phyloP scores from a whole-genome alignment of 2,888 invertebrate species.

The Drosophila robusta region DNA sequence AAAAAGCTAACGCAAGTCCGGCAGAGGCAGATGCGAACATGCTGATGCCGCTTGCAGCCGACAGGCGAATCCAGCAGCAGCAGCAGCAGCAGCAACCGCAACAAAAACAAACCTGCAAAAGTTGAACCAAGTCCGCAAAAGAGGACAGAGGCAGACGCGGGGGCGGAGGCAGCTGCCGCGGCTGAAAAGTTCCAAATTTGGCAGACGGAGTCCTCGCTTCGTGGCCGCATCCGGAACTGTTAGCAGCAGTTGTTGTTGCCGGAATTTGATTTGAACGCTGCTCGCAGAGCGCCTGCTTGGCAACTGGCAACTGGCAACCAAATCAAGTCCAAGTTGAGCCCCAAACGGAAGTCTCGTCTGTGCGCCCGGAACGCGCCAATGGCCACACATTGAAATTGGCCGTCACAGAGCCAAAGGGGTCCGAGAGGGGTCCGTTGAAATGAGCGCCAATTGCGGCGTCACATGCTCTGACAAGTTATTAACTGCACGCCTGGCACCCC shows the following conservation, averaged over 20 bases:
- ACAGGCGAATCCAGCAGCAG: slow-evolving; percentile 40
- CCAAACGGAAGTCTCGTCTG: slow-evolving; percentile 25
- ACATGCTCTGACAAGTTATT: slow-evolving; percentile 65
- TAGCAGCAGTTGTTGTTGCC: slow-evolving; percentile 45
- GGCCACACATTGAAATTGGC: slow-evolving; percentile 63
- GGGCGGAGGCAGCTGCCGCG: slow-evolving; percentile 17
- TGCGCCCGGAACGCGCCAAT: slow-evolving; percentile 26
- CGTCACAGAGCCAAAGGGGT: slow-evolving; percentile 25
- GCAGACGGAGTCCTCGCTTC: slow-evolving; percentile 57
- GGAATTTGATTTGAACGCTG: slow-evolving; percentile 71
- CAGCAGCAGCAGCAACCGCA: slow-evolving; percentile 47
- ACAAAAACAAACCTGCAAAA: slow-evolving; percentile 67
- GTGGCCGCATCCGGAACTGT: slow-evolving; percentile 57
- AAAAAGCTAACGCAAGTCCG: slow-evolving; percentile 59
- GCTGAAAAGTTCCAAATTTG: slow-evolving; percentile 66
- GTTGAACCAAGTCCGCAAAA: slow-evolving; percentile 38
- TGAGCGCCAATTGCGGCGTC: slow-evolving; percentile 52
- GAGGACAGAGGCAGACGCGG: slow-evolving; percentile 1
- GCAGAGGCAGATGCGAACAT: slow-evolving; percentile 57
- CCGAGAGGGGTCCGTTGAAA: slow-evolving; percentile 32
- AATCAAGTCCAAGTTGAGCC: slow-evolving; percentile 26
- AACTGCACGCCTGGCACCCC: slow-evolving; percentile 29
- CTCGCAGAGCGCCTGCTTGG: slow-evolving; percentile 34
- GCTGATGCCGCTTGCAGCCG: slow-evolving; percentile 56
- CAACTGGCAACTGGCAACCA: slow-evolving; percentile 32